A percentile compares a stretch with the other conserved stretches of the same genome.
Evolutionary conservation across 1,140 invertebrate genomes (phyloP).

Genomic region (Wasmannia auropunctata): DNA sequence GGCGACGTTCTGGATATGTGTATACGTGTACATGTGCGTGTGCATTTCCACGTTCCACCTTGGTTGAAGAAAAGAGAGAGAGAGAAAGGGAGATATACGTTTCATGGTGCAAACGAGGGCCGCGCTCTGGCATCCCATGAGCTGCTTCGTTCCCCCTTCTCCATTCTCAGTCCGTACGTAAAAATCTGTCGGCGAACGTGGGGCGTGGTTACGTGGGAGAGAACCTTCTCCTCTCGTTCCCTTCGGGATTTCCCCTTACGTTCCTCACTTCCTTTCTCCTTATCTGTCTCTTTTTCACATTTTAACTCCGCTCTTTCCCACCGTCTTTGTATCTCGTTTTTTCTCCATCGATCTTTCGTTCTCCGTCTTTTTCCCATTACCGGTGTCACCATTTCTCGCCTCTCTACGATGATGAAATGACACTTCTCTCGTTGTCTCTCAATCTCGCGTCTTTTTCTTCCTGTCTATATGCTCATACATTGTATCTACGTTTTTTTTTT

Average conservation of each 20-base stretch:
- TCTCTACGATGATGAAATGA: conserved; percentile 40
- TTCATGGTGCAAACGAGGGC: background rate
- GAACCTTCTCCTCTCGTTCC: conserved; percentile 39
- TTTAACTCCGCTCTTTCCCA: conserved; percentile 15
- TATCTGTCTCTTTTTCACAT: background rate
- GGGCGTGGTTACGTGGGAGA: conserved; percentile 65
- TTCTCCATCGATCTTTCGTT: background rate
- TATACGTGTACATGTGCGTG: too few species aligned
- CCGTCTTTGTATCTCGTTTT: background rate
- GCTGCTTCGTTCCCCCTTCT: background rate
- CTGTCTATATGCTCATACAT: background rate
- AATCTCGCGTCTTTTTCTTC: background rate
- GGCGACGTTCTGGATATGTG: background rate
- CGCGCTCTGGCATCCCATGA: background rate
- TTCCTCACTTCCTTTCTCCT: background rate
- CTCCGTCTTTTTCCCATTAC: background rate
- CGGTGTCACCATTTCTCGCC: conserved; percentile 21
- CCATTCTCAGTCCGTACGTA: conserved; percentile 50
- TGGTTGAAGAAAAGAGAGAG: background rate
- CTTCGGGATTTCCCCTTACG: background rate
- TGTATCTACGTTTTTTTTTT: background rate
- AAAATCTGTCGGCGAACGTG: conserved; percentile 67
- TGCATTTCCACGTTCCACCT: conserved; percentile 45
- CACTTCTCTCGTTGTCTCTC: background rate
- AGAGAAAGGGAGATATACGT: background rate